phyloP scores from a whole-genome alignment of 2,888 invertebrate species.

The Chesias legatella region DNA sequence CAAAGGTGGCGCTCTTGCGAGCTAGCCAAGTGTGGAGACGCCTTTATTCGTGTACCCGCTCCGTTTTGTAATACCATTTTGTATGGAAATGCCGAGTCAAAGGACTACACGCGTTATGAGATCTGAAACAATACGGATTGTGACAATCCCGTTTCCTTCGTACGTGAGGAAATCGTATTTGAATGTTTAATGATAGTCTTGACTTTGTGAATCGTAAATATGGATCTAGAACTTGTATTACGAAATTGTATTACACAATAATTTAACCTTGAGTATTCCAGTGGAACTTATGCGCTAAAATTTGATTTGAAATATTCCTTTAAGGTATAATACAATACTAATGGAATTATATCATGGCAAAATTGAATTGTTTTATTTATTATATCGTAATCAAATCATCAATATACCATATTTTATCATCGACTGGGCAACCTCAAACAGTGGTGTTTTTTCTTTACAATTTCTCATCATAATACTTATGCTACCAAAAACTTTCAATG shows the following conservation, averaged over 20 bases:
- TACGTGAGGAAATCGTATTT: conserved; percentile 70
- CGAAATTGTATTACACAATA: conserved; percentile 14
- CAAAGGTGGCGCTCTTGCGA: conserved; percentile 70
- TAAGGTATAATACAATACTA: no score
- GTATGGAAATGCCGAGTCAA: conserved; percentile 67
- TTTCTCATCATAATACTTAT: no score
- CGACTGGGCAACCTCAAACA: no score
- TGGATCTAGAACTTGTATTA: conserved; percentile 33
- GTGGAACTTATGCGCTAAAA: no score
- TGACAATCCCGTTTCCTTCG: conserved; percentile 75
- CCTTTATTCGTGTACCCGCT: conserved; percentile 50
- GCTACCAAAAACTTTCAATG: no score
- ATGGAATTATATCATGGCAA: no score
- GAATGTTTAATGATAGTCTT: conserved; percentile 72
- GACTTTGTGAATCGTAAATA: conserved; percentile 50
- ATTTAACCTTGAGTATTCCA: conserved; percentile 22
- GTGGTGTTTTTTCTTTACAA: no score
- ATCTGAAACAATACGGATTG: conserved; percentile 76
- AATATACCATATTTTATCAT: no score
- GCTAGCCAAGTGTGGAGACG: conserved; percentile 73
- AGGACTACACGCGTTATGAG: conserved; percentile 76
- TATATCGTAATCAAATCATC: no score
- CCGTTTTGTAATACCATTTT: conserved; percentile 63
- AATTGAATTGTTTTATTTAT: no score
- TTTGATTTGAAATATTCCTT: no score